phyloP scores from a whole-genome alignment of 2,797 vertebrate genomes.

The Sebastes taczanowskii region DNA sequence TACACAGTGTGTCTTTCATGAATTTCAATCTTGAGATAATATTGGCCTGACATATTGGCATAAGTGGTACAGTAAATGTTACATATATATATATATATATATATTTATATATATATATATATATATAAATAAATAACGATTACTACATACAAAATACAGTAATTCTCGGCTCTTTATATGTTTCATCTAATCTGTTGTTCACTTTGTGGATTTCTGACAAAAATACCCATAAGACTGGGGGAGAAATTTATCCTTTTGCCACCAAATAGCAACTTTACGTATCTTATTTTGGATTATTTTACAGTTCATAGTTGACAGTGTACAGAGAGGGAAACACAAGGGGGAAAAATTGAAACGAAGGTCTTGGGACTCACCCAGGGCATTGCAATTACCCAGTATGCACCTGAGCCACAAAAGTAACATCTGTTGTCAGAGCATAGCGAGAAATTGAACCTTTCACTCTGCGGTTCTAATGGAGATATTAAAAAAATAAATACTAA shows the following conservation, averaged over 20 bases:
- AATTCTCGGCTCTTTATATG: neutral
- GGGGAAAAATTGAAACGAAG: neutral
- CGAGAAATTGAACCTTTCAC: neutral
- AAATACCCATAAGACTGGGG: neutral
- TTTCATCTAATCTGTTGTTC: neutral
- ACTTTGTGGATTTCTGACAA: neutral
- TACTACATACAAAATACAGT: neutral
- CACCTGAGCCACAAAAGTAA: slow-evolving; percentile 19
- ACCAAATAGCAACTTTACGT: neutral
- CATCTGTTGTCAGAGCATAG: slow-evolving; percentile 10
- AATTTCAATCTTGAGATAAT: slow-evolving; percentile 11
- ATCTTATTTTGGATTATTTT: neutral
- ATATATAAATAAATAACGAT: neutral
- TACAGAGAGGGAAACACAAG: neutral
- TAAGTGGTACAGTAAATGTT: neutral
- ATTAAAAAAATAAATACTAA: too few relatives aligned
- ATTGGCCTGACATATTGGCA: slow-evolving; percentile 5
- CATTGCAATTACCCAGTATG: slow-evolving; percentile 19
- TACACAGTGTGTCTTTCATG: slow-evolving; percentile 1
- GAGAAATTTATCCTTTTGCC: neutral
- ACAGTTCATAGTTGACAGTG: neutral
- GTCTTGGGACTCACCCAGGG: neutral
- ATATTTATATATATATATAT: neutral
- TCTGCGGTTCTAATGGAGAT: neutral
- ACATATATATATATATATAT: neutral